phyloP scores from a whole-genome alignment of 2,797 vertebrate species.

The Eupleurogrammus muticus region DNA sequence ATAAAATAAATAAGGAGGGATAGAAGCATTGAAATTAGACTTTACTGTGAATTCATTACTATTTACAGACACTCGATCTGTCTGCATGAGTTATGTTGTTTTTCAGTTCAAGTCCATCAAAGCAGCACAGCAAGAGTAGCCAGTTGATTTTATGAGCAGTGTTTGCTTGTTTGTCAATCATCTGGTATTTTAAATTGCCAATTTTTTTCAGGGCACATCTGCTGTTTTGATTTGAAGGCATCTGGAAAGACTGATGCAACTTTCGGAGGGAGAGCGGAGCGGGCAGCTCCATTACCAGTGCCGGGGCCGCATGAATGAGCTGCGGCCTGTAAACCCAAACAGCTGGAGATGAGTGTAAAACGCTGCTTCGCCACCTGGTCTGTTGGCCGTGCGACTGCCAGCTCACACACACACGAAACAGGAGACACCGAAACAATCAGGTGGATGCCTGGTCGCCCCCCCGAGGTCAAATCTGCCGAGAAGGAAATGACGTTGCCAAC shows the following conservation, averaged over 20 bases:
- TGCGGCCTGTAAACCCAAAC: constrained; percentile 50
- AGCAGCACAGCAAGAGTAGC: constrained; percentile 22
- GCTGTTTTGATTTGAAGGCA: constrained; percentile 63
- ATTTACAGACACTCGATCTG: constrained; percentile 42
- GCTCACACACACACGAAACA: constrained; percentile 7
- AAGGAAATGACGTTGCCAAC: constrained; percentile 22
- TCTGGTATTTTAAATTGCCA: neutral
- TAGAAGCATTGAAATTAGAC: constrained; percentile 43
- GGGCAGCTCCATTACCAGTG: constrained; percentile 42
- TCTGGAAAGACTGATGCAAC: constrained; percentile 46
- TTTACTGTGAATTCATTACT: constrained; percentile 61
- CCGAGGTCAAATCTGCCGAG: constrained; percentile 13
- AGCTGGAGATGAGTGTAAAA: constrained; percentile 51
- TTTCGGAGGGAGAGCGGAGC: constrained; percentile 31
- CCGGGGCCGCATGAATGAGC: constrained; percentile 56
- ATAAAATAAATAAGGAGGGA: constrained; percentile 63
- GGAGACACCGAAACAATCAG: neutral
- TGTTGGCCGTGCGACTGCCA: constrained; percentile 15
- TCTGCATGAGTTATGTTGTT: constrained; percentile 18
- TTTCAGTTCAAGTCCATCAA: neutral
- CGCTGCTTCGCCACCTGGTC: constrained; percentile 37
- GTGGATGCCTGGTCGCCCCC: neutral
- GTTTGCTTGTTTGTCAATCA: constrained; percentile 27
- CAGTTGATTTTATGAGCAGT: constrained; percentile 18
- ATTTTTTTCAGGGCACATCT: constrained; percentile 47